Base-by-base conservation (phyloP, 2,797 vertebrate species). In the Fistularia tabacaria region DNA sequence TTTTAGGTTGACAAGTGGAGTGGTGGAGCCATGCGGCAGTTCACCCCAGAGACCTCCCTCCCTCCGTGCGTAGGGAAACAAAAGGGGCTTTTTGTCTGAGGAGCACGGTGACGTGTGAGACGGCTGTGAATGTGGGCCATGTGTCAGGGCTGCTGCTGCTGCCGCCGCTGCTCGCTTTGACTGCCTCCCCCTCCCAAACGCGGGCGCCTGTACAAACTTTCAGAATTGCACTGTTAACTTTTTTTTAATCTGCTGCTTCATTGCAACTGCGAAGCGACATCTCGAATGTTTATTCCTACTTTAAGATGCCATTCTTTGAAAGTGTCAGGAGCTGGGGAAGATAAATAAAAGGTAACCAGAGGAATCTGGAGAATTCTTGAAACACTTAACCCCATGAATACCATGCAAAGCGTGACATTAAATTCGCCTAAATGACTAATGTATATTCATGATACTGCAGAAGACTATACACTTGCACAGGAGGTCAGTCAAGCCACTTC, bases 61-160 rank as follows among this genome's bases (percentile, higher is more conserved):
- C 77, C 77, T 77, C 80, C 66, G 71, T 25, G 69, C 48, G 46
- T 53, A 57, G 49, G 63, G 73, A 80, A 87, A 86, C 83, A 88
- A 89, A 85, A 84, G 80, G 63, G 74, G 51, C 82, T 81, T 86
- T 87, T 84, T 79, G 76, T 79, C 80, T 54, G 73, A 84, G 82
- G 83, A 86, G 80, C 77, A 66, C 64, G 51, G 79, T 87, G 86
- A 88, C 78, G 82, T 82, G 82, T 72, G 87, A 85, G 84, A 81
- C 66, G 77, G 76, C 78, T 79, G 82, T 83, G 81, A 87, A 88
- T 86, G 81, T 84, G 83, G 83, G 81, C 81, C 88, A 88, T 87
- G 86, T 87, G 88, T 87, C 83, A 84, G 81, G 65, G 56, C 80
- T 54, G 49, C 73, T 77, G 25, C 25, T 25, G 25, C 25, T 25